phyloP scores from a whole-genome alignment of 2,888 invertebrate species.

The Nowickia ferox region DNA sequence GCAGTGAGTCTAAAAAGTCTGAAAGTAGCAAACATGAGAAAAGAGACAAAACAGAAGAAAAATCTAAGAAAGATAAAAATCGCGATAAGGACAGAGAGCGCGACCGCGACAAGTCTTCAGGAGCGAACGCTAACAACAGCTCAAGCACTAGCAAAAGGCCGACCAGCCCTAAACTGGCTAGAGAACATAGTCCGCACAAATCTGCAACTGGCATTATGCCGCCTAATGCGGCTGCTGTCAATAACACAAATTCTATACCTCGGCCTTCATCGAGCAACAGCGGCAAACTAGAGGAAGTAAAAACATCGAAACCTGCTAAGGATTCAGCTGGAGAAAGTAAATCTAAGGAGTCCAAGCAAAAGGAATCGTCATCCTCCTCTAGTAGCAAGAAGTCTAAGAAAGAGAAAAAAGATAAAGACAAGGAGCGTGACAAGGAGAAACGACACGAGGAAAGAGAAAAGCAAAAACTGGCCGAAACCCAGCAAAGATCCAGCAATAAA shows the following conservation, averaged over 20 bases:
- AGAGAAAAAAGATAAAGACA: constrained; percentile 86
- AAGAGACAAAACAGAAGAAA: constrained; percentile 82
- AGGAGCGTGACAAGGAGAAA: constrained; percentile 86
- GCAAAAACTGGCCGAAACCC: constrained; percentile 69
- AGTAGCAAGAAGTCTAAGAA: constrained; percentile 84
- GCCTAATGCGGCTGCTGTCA: neutral
- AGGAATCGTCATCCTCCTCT: constrained; percentile 77
- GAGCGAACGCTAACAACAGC: constrained; percentile 9
- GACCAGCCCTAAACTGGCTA: constrained; percentile 47
- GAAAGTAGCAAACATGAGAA: constrained; percentile 83
- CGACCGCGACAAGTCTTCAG: constrained; percentile 75
- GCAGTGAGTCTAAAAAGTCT: constrained; percentile 81
- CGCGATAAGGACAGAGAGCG: constrained; percentile 85
- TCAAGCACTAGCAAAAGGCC: constrained; percentile 46
- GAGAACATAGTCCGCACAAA: constrained; percentile 72
- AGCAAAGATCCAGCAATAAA: constrained; percentile 58
- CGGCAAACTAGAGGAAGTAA: constrained; percentile 72
- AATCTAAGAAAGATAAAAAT: constrained; percentile 84
- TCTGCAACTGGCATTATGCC: constrained; percentile 58
- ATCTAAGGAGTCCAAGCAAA: constrained; percentile 75
- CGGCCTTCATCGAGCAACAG: constrained; percentile 79
- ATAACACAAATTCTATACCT: constrained; percentile 71
- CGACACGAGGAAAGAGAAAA: constrained; percentile 80
- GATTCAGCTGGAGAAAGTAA: constrained; percentile 62
- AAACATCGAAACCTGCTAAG: constrained; percentile 74